Evolutionary conservation across 2,797 vertebrate species (phyloP).

Genomic region (Sorex maritimensis): DNA sequence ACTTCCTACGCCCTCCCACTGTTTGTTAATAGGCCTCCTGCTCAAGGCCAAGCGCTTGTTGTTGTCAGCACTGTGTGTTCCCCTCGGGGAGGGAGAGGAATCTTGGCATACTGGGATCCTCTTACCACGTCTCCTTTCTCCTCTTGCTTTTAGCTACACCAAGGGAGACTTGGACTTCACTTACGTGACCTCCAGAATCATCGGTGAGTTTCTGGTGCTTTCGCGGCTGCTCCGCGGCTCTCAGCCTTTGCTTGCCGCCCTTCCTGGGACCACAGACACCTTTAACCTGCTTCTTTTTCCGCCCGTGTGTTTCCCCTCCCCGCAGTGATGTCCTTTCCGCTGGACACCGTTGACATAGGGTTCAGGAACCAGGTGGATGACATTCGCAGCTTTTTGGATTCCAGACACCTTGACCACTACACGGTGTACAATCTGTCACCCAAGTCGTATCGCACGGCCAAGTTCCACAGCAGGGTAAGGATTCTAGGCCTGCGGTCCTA

Average conservation of each 20-base stretch:
- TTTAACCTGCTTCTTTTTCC: conserved; percentile 23
- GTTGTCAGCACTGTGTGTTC: too few relatives aligned
- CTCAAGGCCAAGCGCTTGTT: too few relatives aligned
- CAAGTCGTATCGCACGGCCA: conserved; percentile 98
- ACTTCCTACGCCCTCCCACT: too few relatives aligned
- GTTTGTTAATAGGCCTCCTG: too few relatives aligned
- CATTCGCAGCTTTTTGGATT: conserved; percentile 97
- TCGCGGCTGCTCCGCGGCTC: not conserved
- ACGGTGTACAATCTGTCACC: conserved; percentile 99
- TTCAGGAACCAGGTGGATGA: conserved; percentile 99
- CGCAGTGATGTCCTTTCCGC: conserved; percentile 98
- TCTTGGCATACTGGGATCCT: not conserved
- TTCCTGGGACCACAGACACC: not conserved
- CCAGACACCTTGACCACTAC: conserved; percentile 98
- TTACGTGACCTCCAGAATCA: conserved; percentile 98
- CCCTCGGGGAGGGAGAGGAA: not conserved
- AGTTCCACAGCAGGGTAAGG: conserved; percentile 99
- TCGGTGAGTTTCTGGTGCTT: conserved; percentile 92
- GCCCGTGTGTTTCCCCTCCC: not conserved
- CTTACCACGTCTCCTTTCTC: conserved; percentile 65
- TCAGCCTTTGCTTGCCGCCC: not conserved
- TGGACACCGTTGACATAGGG: conserved; percentile 97
- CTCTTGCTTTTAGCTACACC: conserved; percentile 94
- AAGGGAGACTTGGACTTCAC: conserved; percentile 99
- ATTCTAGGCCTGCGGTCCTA: not conserved